phyloP scores from a whole-genome alignment of 2,113 vertebrate genomes.

The Hyperopisus bebe region DNA sequence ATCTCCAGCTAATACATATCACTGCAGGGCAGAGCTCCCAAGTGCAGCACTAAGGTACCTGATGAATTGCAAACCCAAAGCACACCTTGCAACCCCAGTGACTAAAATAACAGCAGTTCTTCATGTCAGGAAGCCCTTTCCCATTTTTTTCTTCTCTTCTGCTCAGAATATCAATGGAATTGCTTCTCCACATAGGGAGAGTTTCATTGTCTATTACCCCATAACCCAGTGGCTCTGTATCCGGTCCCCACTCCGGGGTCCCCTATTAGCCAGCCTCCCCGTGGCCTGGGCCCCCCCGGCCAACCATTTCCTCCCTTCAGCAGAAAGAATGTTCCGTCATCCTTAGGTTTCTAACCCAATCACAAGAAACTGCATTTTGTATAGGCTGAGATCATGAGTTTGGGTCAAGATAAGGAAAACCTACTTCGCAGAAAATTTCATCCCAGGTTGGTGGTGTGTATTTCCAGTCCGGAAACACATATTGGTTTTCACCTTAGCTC shows the following conservation, averaged over 20 bases:
- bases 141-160: background rate
- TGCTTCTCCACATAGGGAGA: background rate
- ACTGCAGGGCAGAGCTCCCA: constrained; percentile 2
- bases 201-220: background rate
- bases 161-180: background rate
- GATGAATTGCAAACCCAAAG: constrained; percentile 54
- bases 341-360: background rate
- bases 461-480: background rate
- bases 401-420: background rate
- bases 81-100: constrained; percentile 36
- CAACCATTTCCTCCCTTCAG: background rate
- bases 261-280: background rate
- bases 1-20: constrained; percentile 51
- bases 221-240: background rate
- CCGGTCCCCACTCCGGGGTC: background rate
- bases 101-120: constrained; percentile 40
- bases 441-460: background rate
- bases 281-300: background rate
- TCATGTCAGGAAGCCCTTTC: background rate
- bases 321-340: background rate
- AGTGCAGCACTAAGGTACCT: constrained; percentile 46
- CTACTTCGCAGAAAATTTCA: background rate
- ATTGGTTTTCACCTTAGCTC: background rate
- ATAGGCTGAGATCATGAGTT: background rate
- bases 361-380: background rate